These are phyloP conservation scores for Diplosoma virens DNA, from an alignment of 23 tunicate genomes.

Conservation along the genomic window DNA sequence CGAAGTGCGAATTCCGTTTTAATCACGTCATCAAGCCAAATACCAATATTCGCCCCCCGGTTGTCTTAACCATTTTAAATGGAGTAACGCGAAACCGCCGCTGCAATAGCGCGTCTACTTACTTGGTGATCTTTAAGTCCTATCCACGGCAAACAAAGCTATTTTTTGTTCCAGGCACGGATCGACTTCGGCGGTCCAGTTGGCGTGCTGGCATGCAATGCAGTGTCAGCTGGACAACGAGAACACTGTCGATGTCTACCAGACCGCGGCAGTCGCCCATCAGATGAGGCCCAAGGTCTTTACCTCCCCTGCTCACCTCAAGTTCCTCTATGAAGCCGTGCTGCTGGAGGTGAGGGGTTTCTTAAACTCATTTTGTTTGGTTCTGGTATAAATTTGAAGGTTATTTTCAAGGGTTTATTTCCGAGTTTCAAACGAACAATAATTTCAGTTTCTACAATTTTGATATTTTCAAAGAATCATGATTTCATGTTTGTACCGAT, in stretches of 20 bases:
- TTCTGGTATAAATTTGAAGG: not conserved
- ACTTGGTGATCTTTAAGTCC: no score
- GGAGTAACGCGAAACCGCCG: no score
- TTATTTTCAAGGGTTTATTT: no score
- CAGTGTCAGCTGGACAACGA: constrained; percentile 66
- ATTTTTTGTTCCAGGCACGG: constrained; percentile 40
- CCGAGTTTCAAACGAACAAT: no score
- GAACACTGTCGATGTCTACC: constrained; percentile 63
- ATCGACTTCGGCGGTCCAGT: constrained; percentile 58
- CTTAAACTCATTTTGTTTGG: not conserved
- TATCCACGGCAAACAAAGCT: not conserved
- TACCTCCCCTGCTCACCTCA: constrained; percentile 26
- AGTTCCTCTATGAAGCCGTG: constrained; percentile 64
- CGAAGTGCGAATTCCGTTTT: no score
- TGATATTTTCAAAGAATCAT: no score
- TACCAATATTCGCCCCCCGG: no score
- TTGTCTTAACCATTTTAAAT: no score
- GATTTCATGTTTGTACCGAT: no score
- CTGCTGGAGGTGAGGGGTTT: constrained; percentile 60
- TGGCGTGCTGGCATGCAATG: constrained; percentile 55
- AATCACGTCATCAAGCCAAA: no score
- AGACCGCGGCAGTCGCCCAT: constrained; percentile 45
- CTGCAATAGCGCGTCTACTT: no score
- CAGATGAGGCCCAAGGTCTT: constrained; percentile 84
- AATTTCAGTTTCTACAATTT: no score